Conservation (phyloP, 2,113 vertebrate species). For the Phycodurus eques region DNA sequence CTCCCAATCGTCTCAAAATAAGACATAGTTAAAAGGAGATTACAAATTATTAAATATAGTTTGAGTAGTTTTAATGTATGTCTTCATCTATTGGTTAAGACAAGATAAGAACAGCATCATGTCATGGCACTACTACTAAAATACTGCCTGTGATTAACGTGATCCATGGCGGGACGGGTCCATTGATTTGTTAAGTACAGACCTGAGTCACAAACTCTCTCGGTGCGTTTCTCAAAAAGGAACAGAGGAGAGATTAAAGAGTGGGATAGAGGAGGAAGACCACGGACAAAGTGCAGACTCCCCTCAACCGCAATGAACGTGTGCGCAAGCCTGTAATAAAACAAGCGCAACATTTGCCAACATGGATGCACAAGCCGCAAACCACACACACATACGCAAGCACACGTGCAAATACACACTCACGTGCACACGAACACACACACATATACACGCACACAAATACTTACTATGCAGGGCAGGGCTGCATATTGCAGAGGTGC, state of each 20-base stretch:
- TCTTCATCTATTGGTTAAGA: not conserved
- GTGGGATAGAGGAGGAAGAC: conserved; percentile 30
- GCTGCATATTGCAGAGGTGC: conserved; percentile 85
- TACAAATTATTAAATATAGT: too few species aligned
- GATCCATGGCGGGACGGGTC: not conserved
- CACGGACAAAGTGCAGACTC: conserved; percentile 43
- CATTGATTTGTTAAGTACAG: not conserved
- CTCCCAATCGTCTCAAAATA: too few species aligned
- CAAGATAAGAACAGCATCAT: too few species aligned
- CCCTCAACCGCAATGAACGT: conserved; percentile 14
- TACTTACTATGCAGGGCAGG: conserved; percentile 92
- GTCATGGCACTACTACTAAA: not conserved
- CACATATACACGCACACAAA: conserved; percentile 28
- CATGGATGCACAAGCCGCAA: conserved; percentile 40
- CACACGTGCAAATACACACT: conserved; percentile 35
- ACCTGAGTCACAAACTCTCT: not conserved
- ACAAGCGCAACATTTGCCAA: conserved; percentile 50
- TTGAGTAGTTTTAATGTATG: not conserved
- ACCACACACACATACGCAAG: conserved; percentile 12
- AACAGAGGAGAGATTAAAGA: conserved; percentile 14
- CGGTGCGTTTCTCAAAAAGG: conserved; percentile 18
- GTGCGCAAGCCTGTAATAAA: conserved; percentile 37
- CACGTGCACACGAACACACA: conserved; percentile 22
- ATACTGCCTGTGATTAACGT: not conserved
- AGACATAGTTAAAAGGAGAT: too few species aligned